Base-by-base conservation (phyloP, 1,140 invertebrate genomes). In the Lepidurus apus region DNA sequence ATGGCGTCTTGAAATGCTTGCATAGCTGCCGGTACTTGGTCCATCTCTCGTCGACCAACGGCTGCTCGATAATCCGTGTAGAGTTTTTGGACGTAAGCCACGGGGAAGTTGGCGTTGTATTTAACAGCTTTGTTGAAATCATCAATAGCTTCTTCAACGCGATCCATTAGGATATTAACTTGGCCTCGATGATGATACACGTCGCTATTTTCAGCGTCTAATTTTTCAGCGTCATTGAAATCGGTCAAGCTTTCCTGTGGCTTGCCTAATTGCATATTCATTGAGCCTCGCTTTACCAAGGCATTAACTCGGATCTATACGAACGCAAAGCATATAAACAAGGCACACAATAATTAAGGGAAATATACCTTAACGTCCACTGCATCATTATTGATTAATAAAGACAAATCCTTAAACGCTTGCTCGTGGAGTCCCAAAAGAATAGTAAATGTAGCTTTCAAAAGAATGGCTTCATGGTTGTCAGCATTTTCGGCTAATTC, bases 21-120 rank as follows among this genome's bases (percentile, higher is more conserved):
- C 81, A 93, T 87, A 0, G 90, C 90, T 81, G 87, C 83, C 82
- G 88, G 87, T 78, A 92, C 85, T 82, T 88, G 84, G 82, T 82
- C 83, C 81, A 88, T 83, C 84, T 91, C 87, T 85, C 89, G 85
- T 1, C 84, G 83, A 24, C 85, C 79, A 43, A 87, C 83, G 5
- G 90, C 90, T 83, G 90, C 88, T 82, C 92, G 89, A 83, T 93
- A 96, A 83, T 95, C 90, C 43, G 92, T 89, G 84, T 94, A 96
- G 82, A 91, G 92, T 84, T 95, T 96, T 84, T 98, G 95, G 73
- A 95, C 93, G 83, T 89, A 90, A 21, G 93, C 92, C 82, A 95
- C 91, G 10, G 92, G 90, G 84, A 93, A 95, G 78, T 92, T 84
- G 11, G 94, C 93, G 83, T 94, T 94, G 10, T 95, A 84, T 81